Evolutionary conservation across 2,113 vertebrate species (phyloP), one percentile per base, ranked within the genome.

Genomic region (Crocuta crocuta): DNA sequence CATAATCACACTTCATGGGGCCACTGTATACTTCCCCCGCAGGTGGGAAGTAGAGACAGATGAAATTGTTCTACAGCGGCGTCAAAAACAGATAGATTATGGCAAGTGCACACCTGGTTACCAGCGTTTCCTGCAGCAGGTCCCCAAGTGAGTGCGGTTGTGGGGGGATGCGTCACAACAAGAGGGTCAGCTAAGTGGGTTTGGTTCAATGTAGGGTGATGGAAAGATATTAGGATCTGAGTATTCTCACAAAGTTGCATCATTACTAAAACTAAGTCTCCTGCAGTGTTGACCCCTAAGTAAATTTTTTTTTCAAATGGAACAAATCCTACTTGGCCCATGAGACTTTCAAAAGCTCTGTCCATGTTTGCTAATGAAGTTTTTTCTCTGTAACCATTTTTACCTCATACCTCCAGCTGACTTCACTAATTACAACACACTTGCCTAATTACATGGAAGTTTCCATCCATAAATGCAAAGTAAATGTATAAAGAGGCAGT

Each of bases 51-150:
- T 98, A 24, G 99, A 99, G 97, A 99, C 98, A 43, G 99, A 99
- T 66, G 98, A 99, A 7, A 98, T 94, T 0, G 98, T 99, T 76
- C 98, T 99, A 95, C 99, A 98, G 95, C 97, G 99, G 39, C 89
- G 99, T n/a, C 99, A 99, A 98, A 99, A 99, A 93, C 99, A 99
- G 98, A 99, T 99, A 97, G 99, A 99, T 97, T 99, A 99, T 63
- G 99, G 99, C 31, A 99, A 99, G 97, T 98, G 99, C 98, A 99
- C 99, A 15, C 98, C 98, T 93, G 99, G 99, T 45, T 99, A 99
- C 98, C 99, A 99, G 98, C 99, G 98, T 98, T 99, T 99, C 98
- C 98, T 99, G 58, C 98, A 99, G 97, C 99, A 99, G 58, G 98
- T 99, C n/a, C 99, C 99, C 96, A 99, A 98, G 99, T 99, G 96